Evolutionary conservation across 2,797 vertebrate genomes (phyloP), one percentile per base, ranked within the genome.

Genomic region (Mormyrops boulengeri): DNA sequence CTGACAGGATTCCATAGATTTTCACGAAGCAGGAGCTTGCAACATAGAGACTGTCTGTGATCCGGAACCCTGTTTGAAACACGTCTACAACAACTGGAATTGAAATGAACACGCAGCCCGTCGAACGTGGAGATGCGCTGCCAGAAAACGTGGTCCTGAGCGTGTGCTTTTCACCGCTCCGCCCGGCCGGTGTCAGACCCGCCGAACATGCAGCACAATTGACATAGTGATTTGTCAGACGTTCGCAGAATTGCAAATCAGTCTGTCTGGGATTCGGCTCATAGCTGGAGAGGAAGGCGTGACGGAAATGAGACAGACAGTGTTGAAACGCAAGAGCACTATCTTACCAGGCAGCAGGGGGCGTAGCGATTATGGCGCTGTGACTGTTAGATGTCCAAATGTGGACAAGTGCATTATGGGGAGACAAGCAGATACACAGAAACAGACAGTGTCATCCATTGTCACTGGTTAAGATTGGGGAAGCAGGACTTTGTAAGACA

Each of bases 201-300:
- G n/a, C 50, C 7, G 11, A 82, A 55, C 12, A 17, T 30, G 80
- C 53, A 84, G 69, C 41, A 73, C 80, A 38, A 91, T 89, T 19
- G 89, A 7, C 84, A 55, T 77, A n/a, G 44, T 60, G 88, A 90
- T 88, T 87, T 91, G 62, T 90, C 49, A 84, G 85, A 90, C 82
- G 38, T 85, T 89, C 49, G 62, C 88, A 47, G 89, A 91, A 88
- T 53, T 55, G 17, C 87, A 88, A 90, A 91, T 87, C 85, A 47
- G 52, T 88, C 60, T 52, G 89, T 44, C n/a, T 84, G 66, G 34
- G 69, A 38, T 22, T 77, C 69, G 30, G 12, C 34, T 77, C 69
- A 38, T 38, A 38, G 34, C 69, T 41, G 12, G 34, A 77, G 14
- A 69, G 26, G 62, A 69, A 34, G 26, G 3, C 1, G 26, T 30